Evolutionary conservation across 2,888 invertebrate species (phyloP).

Genomic region (Chymomyza procnemis): DNA sequence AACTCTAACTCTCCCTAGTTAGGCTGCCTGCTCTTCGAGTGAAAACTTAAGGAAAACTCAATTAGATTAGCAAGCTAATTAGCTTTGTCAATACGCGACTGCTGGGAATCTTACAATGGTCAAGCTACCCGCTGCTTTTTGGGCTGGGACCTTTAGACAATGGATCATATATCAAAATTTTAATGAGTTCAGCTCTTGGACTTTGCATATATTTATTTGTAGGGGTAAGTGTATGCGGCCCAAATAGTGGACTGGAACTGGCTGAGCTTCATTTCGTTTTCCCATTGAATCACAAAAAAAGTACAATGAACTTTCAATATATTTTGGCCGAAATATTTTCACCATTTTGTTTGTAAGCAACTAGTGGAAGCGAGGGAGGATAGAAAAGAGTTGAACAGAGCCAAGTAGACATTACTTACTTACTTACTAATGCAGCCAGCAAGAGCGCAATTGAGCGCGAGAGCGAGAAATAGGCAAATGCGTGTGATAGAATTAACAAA

Average conservation of each 20-base stretch:
- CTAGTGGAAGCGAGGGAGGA: no score
- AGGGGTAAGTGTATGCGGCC: background rate
- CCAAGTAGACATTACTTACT: no score
- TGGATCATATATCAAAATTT: slow-evolving; percentile 69
- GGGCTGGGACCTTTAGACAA: slow-evolving; percentile 53
- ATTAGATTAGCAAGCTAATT: background rate
- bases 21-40: no score
- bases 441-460: no score
- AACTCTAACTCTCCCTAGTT: no score
- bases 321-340: slow-evolving; percentile 21
- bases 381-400: no score
- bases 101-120: slow-evolving; percentile 28
- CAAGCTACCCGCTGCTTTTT: background rate
- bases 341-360: slow-evolving; percentile 5
- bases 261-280: slow-evolving; percentile 20
- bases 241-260: background rate
- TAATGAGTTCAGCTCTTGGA: slow-evolving; percentile 39
- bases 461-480: no score
- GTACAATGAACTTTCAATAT: slow-evolving; percentile 68
- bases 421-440: no score
- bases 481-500: no score
- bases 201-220: background rate
- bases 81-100: background rate
- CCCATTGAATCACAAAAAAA: slow-evolving; percentile 25
- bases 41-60: background rate